Conservation (phyloP, 2,888 invertebrate genomes). For the Blera fallax region DNA sequence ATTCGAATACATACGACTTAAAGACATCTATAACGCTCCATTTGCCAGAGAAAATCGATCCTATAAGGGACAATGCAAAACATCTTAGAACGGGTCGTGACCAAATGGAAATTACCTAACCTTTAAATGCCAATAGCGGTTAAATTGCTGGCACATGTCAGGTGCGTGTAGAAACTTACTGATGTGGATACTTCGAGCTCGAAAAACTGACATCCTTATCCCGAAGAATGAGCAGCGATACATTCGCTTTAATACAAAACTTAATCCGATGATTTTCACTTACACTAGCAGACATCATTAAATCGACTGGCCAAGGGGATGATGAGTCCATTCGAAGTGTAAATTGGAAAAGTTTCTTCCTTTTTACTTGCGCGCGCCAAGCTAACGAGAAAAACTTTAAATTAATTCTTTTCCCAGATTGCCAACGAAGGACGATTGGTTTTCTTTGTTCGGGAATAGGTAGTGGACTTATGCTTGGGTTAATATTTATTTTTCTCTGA, state of each 20-base stretch:
- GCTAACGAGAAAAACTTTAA: slow-evolving; percentile 43
- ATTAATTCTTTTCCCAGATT: slow-evolving; percentile 42
- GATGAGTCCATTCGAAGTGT: slow-evolving; percentile 33
- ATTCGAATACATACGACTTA: not conserved
- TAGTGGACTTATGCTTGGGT: slow-evolving; percentile 4
- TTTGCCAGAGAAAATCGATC: not conserved
- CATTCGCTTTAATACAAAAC: not conserved
- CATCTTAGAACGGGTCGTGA: slow-evolving; percentile 27
- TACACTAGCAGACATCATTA: slow-evolving; percentile 28
- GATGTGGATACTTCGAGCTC: not conserved
- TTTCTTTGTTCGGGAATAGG: slow-evolving; percentile 43
- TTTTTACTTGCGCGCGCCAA: slow-evolving; percentile 3
- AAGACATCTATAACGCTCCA: not conserved
- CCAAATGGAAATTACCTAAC: not conserved
- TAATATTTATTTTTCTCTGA: not conserved
- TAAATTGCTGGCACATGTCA: slow-evolving; percentile 4
- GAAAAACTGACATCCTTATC: not conserved
- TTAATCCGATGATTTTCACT: slow-evolving; percentile 42
- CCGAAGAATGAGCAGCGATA: not conserved
- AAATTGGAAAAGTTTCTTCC: slow-evolving; percentile 59
- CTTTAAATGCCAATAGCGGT: not conserved
- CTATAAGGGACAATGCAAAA: slow-evolving; percentile 14
- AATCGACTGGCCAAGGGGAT: slow-evolving; percentile 11
- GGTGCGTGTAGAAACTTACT: slow-evolving; percentile 20
- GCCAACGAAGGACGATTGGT: not conserved